Base-by-base conservation (phyloP, 2,888 invertebrate species). In the Choristoneura rosaceana region DNA sequence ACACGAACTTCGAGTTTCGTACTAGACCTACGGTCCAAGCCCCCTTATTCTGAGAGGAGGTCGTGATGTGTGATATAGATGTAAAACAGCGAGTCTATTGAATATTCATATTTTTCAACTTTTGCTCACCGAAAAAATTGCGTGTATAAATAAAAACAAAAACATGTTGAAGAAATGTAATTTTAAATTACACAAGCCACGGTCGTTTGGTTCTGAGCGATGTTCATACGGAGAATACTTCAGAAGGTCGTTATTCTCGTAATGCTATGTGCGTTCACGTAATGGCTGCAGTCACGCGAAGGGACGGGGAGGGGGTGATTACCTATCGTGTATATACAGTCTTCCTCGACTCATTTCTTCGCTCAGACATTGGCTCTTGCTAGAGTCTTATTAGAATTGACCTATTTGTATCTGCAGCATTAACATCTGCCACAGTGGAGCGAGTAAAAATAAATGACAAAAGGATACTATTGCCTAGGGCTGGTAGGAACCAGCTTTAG, bases 141-240 rank as follows among this genome's bases (percentile, higher is more conserved):
- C 25, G 25, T 25, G 25, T 25, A 25, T 25, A 25, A 25, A 25
- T 25, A 25, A 25, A 25, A 2, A 25, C 25, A 25, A 25, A 25
- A 2, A 25, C 2, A 2, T 25, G 25, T 25, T 25, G 25, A 0
- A 4, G n/a, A n/a, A n/a, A n/a, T n/a, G n/a, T 4, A 4, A 47
- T n/a, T 4, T 47, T 50, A 8, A 34, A 59, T 34, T 25, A 15
- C 45, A 15, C 2, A 50, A 33, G 52, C 15, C 9, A 50, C 3
- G 62, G n/a, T 62, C 43, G 61, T 67, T 67, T 45, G 61, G 62
- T 63, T 59, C 67, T 47, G 67, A 73, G 59, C 63, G 62, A 68
- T 68, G 50, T 64, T 63, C 61, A 73, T 64, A 73, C 68, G 41
- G 59, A 68, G 41, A 63, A 68, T 73, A 68, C 68, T 71, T 59